Base-by-base conservation (phyloP, 2,888 invertebrate species). In the Embidobia sp. region DNA sequence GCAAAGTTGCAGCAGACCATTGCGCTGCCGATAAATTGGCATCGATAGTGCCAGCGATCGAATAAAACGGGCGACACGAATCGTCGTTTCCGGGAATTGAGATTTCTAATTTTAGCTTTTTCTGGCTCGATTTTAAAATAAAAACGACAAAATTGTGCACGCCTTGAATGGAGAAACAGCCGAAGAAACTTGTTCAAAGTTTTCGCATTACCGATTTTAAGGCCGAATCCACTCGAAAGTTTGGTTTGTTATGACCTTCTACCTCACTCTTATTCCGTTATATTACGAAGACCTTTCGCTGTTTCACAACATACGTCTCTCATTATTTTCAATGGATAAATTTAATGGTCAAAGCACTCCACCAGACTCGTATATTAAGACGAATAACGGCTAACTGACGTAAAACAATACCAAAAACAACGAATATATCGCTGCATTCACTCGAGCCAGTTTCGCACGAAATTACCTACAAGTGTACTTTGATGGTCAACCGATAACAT, bases 191-290 rank as follows among this genome's bases (percentile, higher is more conserved):
- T 77, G 10, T 73, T 57, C 19, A 63, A 77, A 77, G 73, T 77
- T 77, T 77, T 67, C 73, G 44, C 73, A 77, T 77, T 77, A 77
- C 77, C 63, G 64, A 77, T 77, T 77, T 77, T 69, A 77, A 77
- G 77, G 73, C 67, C 73, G 29, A 77, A 77, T 74, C 64, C 64
- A 74, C 74, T 66, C 35, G 69, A 69, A 78, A 78, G 53, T 78
- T 78, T 51, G 59, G 44, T 73, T 64, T 57, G 78, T 78, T 75
- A 78, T 66, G 74, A 70, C 61, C 66, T 69, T 55, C 51, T 69
- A 46, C 70, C 44, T 69, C 26, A 29, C 40, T 70, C 29, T 51
- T 51, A 67, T 77, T 69, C 66, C 49, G 69, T 64, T 57, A 63
- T 69, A 76, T 57, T 69, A 57, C 57, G 57, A 64, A 69, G 74